These are phyloP conservation scores for Suncus etruscus DNA, from an alignment of 2,113 vertebrate genomes.

Conservation along the genomic window DNA sequence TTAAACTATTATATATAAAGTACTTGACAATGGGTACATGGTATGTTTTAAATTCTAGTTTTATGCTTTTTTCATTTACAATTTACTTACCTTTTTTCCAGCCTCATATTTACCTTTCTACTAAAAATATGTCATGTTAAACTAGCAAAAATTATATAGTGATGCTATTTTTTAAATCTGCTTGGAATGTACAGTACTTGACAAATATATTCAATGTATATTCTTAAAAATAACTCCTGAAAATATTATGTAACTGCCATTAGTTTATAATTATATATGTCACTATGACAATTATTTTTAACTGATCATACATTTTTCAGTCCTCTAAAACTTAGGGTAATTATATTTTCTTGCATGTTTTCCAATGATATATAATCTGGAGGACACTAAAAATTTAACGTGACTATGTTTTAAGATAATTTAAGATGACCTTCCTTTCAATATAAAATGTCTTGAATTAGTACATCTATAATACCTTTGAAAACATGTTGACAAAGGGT, in stretches of 20 bases:
- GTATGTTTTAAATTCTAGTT: constrained; percentile 41
- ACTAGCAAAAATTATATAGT: constrained; percentile 36
- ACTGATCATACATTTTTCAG: constrained; percentile 51
- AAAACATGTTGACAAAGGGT: constrained; percentile 33
- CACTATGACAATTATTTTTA: constrained; percentile 55
- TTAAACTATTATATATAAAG: constrained; percentile 53
- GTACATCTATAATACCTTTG: constrained; percentile 33
- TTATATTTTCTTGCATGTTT: constrained; percentile 61
- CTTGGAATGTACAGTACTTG: constrained; percentile 59
- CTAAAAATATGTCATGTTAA: constrained; percentile 61
- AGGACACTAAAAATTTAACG: constrained; percentile 38
- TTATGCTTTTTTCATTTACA: constrained; percentile 56
- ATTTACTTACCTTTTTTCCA: constrained; percentile 79
- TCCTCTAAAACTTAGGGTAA: constrained; percentile 55
- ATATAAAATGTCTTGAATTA: constrained; percentile 48
- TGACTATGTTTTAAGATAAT: no score
- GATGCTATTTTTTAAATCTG: constrained; percentile 58
- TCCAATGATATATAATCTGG: constrained; percentile 55
- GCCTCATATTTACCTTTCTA: constrained; percentile 65
- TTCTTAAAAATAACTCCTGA: constrained; percentile 53
- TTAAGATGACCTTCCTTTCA: constrained; percentile 31
- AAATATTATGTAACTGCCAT: constrained; percentile 47
- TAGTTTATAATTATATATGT: constrained; percentile 62
- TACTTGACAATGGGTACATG: constrained; percentile 43
- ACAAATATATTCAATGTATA: constrained; percentile 50